These are phyloP conservation scores for Alentia gelatinosa DNA, from an alignment of 2,888 invertebrate genomes.

Conservation along the genomic window DNA sequence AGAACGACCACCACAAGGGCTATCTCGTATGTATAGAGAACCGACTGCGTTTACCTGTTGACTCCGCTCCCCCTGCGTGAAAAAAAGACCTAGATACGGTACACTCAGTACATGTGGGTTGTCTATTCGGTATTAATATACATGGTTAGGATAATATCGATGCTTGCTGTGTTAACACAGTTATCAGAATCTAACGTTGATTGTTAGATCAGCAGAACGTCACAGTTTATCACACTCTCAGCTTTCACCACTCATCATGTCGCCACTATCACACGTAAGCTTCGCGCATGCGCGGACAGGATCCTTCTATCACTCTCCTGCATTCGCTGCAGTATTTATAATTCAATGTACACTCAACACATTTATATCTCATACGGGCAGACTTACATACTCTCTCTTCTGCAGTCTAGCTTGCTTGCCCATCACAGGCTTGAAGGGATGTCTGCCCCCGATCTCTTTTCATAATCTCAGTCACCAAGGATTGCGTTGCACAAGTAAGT, in stretches of 20 bases:
- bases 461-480: no score
- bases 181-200: background rate
- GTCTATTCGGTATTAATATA: slow-evolving; percentile 33
- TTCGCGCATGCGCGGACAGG: background rate
- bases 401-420: no score
- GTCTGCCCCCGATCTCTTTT: no score
- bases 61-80: slow-evolving; percentile 52
- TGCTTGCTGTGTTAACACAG: background rate
- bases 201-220: slow-evolving; percentile 43
- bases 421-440: background rate
- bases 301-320: background rate
- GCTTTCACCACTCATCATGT: background rate
- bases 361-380: background rate
- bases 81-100: background rate
- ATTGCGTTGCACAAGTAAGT: no score
- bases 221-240: slow-evolving; percentile 46
- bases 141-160: slow-evolving; percentile 17
- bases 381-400: no score
- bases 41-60: slow-evolving; percentile 17
- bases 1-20: slow-evolving; percentile 6
- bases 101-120: slow-evolving; percentile 8
- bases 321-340: background rate
- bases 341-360: background rate
- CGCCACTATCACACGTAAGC: background rate
- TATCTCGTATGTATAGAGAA: background rate